Conservation (phyloP, 2,797 vertebrate genomes). For the Danio aesculapii region DNA sequence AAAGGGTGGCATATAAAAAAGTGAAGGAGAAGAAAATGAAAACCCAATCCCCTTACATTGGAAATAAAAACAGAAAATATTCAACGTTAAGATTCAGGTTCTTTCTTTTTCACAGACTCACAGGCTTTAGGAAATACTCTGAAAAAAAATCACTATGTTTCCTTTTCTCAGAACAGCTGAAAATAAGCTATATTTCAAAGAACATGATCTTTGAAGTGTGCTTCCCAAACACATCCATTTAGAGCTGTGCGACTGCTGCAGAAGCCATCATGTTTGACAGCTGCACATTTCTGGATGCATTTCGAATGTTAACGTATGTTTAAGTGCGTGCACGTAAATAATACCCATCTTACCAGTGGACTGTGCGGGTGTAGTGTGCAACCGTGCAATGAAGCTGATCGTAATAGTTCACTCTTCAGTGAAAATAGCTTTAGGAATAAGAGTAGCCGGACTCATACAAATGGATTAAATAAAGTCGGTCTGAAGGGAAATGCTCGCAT, state of each 20-base stretch:
- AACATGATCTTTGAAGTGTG: slow-evolving; percentile 10
- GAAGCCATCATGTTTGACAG: neutral
- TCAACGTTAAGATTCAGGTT: neutral
- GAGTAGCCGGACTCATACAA: slow-evolving; percentile 5
- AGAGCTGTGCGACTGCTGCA: neutral
- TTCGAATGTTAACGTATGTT: neutral
- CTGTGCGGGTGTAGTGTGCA: neutral
- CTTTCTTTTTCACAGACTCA: slow-evolving; percentile 28
- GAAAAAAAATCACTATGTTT: slow-evolving; percentile 1
- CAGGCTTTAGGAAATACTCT: slow-evolving; percentile 24
- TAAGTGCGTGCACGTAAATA: no score
- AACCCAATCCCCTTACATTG: neutral
- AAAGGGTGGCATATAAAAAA: slow-evolving; percentile 17
- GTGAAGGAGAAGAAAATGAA: neutral
- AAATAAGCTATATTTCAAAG: slow-evolving; percentile 21
- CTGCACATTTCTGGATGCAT: neutral
- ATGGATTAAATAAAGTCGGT: slow-evolving; percentile 23
- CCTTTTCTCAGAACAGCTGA: slow-evolving; percentile 1
- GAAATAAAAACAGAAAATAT: slow-evolving; percentile 15
- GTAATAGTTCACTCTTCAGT: slow-evolving; percentile 7
- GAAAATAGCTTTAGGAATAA: slow-evolving; percentile 29
- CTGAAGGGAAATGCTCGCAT: slow-evolving; percentile 19
- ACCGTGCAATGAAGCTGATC: neutral
- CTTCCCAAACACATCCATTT: slow-evolving; percentile 4
- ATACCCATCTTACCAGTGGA: neutral